Evolutionary conservation across 1,140 invertebrate genomes (phyloP).

Genomic region (Ridgeia piscesae): DNA sequence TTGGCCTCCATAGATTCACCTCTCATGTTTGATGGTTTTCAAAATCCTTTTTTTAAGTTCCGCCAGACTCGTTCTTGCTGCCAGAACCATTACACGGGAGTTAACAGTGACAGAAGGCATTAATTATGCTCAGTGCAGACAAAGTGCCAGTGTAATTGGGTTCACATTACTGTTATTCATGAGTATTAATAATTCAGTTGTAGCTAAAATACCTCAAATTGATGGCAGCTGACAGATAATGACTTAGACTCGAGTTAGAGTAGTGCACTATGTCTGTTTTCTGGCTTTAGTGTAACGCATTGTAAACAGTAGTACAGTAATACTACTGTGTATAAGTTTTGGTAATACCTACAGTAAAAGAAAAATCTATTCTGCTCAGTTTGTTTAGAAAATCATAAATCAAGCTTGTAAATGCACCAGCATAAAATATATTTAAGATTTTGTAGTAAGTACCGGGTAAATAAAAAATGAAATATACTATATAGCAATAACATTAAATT

Average conservation of each 20-base stretch:
- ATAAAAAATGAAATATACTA: no score
- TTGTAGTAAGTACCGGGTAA: no score
- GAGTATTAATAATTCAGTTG: neutral
- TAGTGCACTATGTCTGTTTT: neutral
- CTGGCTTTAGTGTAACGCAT: neutral
- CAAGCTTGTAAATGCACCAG: no score
- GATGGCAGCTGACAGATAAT: neutral
- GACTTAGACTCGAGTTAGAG: neutral
- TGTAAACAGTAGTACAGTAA: no score
- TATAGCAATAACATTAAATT: no score
- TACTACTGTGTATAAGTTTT: no score
- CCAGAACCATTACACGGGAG: neutral
- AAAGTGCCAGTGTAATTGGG: neutral
- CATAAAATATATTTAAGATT: no score
- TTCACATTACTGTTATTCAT: neutral
- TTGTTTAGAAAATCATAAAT: no score
- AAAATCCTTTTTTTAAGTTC: no score
- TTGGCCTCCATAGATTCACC: neutral
- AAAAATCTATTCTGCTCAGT: no score
- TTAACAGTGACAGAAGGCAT: neutral
- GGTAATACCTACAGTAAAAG: no score
- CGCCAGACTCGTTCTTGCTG: neutral
- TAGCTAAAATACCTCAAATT: neutral
- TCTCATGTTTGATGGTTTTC: neutral
- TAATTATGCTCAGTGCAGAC: neutral